Evolutionary conservation across 2,888 invertebrate species (phyloP).

Genomic region (Drosophila lutescens): DNA sequence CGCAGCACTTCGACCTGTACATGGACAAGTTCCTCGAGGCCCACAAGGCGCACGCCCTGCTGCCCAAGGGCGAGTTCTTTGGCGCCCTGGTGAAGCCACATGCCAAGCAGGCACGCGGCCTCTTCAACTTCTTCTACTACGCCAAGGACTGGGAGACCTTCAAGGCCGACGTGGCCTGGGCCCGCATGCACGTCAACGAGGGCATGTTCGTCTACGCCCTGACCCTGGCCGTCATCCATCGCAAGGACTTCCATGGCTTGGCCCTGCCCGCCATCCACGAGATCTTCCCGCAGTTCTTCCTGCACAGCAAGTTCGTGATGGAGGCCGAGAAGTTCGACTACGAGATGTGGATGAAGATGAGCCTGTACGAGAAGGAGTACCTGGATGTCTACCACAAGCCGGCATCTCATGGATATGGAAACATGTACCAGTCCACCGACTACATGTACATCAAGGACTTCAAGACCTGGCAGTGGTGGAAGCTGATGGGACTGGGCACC

Average conservation of each 20-base stretch:
- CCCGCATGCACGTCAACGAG: slow-evolving; percentile 27
- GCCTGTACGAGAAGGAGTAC: slow-evolving; percentile 81
- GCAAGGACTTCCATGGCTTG: slow-evolving; percentile 87
- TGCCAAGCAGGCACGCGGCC: slow-evolving; percentile 25
- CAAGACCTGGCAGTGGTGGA: slow-evolving; percentile 82
- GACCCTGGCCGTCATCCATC: slow-evolving; percentile 84
- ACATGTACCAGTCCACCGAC: slow-evolving; percentile 56
- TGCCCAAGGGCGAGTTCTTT: slow-evolving; percentile 29
- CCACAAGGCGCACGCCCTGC: slow-evolving; percentile 17
- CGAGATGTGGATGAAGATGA: slow-evolving; percentile 84
- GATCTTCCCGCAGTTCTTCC: slow-evolving; percentile 89
- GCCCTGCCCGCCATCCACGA: slow-evolving; percentile 90
- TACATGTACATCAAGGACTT: slow-evolving; percentile 77
- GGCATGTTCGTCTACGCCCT: slow-evolving; percentile 22
- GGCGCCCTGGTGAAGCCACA: slow-evolving; percentile 9
- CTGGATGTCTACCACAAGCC: slow-evolving; percentile 70
- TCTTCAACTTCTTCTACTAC: slow-evolving; percentile 27
- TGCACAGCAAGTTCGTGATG: slow-evolving; percentile 88
- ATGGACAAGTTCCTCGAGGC: slow-evolving; percentile 17
- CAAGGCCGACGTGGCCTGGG: slow-evolving; percentile 17
- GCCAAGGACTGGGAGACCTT: slow-evolving; percentile 29
- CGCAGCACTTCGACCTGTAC: slow-evolving; percentile 17
- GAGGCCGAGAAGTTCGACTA: slow-evolving; percentile 87
- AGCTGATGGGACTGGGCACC: slow-evolving; percentile 76
- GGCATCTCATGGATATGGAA: slow-evolving; percentile 1